A percentile compares a stretch with the other conserved stretches of the same genome.
Conservation (phyloP, 2,113 vertebrate species). For the Pandion haliaetus region DNA sequence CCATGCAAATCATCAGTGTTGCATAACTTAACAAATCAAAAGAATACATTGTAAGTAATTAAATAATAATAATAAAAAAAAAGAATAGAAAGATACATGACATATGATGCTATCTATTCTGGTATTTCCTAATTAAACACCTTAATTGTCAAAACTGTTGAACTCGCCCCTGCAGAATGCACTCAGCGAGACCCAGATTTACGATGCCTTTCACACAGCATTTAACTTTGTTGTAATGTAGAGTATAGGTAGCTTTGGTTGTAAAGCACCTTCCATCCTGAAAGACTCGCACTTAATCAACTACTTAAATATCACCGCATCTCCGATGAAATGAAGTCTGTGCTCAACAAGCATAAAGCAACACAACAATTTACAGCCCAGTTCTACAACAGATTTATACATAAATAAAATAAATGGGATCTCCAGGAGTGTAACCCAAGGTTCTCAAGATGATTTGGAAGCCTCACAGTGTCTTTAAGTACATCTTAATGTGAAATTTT, state of each 20-base stretch:
- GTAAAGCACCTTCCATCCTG: not conserved
- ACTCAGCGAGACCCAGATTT: not conserved
- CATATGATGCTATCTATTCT: not conserved
- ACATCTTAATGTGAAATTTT: not conserved
- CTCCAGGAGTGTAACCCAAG: not conserved
- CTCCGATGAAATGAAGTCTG: not conserved
- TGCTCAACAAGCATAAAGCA: not conserved
- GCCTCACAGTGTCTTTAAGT: not conserved
- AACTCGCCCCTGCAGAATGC: not conserved
- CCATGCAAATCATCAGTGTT: fast-evolving
- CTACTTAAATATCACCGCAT: not conserved
- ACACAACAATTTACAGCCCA: not conserved
- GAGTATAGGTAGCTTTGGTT: not conserved
- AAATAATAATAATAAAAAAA: no score
- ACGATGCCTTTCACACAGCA: not conserved
- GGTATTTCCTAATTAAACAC: not conserved
- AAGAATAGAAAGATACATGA: not conserved
- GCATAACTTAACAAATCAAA: not conserved
- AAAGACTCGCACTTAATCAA: not conserved
- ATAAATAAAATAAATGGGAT: not conserved
- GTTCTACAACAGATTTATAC: not conserved
- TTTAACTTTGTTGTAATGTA: not conserved
- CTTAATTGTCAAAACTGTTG: not conserved
- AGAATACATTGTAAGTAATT: not conserved
- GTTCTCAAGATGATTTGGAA: not conserved